phyloP scores from a whole-genome alignment of 1,140 invertebrate genomes.

The Colletes gigas region DNA sequence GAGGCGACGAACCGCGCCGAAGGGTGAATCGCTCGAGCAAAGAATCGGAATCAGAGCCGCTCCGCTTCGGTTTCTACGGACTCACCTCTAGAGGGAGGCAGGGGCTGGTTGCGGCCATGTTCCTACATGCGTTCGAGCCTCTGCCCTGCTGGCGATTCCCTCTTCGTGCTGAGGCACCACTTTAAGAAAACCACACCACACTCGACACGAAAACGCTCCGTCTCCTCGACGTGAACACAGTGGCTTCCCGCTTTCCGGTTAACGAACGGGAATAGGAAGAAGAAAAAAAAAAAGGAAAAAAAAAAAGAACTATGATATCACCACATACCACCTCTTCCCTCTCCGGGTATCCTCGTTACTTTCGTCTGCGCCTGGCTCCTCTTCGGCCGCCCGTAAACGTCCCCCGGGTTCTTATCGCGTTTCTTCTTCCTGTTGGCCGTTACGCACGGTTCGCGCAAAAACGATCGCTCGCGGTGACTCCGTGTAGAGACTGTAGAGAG shows the following conservation, averaged over 20 bases:
- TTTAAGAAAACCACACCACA: constrained; percentile 59
- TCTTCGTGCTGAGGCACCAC: constrained; percentile 72
- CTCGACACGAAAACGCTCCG: constrained; percentile 46
- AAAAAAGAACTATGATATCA: constrained; percentile 30
- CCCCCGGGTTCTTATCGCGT: constrained; percentile 14
- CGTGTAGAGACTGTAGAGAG: constrained; percentile 20
- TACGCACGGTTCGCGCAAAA: constrained; percentile 33
- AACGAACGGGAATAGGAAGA: not conserved
- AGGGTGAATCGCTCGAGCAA: not conserved
- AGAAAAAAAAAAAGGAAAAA: not conserved
- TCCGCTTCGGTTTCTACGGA: constrained; percentile 57
- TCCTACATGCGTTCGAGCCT: constrained; percentile 81
- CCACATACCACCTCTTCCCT: constrained; percentile 60
- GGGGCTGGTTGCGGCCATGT: constrained; percentile 81
- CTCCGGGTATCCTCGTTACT: constrained; percentile 19
- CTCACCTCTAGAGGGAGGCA: constrained; percentile 82
- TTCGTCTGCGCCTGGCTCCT: not conserved
- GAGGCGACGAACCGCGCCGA: not conserved
- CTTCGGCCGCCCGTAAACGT: not conserved
- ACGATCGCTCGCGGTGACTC: constrained; percentile 13
- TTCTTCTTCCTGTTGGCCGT: constrained; percentile 39
- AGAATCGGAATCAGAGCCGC: constrained; percentile 33
- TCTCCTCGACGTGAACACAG: constrained; percentile 46
- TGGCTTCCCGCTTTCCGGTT: constrained; percentile 44
- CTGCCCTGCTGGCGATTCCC: constrained; percentile 78